Base-by-base conservation (phyloP, 2,888 invertebrate species). In the Ophioninae sp. region DNA sequence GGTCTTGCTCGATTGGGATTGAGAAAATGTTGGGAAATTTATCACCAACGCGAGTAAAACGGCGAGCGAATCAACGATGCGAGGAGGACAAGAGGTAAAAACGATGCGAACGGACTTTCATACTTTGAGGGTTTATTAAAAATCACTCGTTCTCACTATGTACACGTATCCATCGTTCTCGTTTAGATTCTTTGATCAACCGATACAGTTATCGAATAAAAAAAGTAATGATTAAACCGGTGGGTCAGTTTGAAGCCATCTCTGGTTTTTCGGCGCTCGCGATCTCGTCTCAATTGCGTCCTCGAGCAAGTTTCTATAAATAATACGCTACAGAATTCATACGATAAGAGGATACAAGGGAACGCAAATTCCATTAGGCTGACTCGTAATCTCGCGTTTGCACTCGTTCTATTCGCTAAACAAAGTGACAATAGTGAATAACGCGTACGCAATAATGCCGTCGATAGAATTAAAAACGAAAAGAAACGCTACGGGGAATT, bases 111-210 rank as follows among this genome's bases (percentile, higher is more conserved):
- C 10, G 10, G 56, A 59, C 67, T 58, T 76, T 22, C 17, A 79
- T 78, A 13, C 59, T 84, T 75, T 79, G 2, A 9, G 67, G 64
- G 72, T 84, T 84, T 84, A 84, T 84, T 84, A 84, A 84, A 84
- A 84, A 84, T 81, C 84, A 84, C 81, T 81, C 81, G 79, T 84
- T 79, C 81, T 76, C 79, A 76, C 79, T 81, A 84, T 84, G 67
- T 84, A 81, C 84, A 81, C 68, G 84, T 84, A 76, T 67, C 65
- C 73, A 78, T 80, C 71, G 78, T 76, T 81, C 75, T 79, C 41
- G 68, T 67, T 59, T 63, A 6, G 39, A 76, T 84, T 76, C 56
- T 71, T 63, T 56, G 41, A 79, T 73, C 17, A 30, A 79, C 44
- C 44, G 23, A 67, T 79, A 64, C 63, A 72, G 20, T 71, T 79